Evolutionary conservation across 2,888 invertebrate genomes (phyloP), one percentile per base, ranked within the genome.

Genomic region (Tridacna crocea): DNA sequence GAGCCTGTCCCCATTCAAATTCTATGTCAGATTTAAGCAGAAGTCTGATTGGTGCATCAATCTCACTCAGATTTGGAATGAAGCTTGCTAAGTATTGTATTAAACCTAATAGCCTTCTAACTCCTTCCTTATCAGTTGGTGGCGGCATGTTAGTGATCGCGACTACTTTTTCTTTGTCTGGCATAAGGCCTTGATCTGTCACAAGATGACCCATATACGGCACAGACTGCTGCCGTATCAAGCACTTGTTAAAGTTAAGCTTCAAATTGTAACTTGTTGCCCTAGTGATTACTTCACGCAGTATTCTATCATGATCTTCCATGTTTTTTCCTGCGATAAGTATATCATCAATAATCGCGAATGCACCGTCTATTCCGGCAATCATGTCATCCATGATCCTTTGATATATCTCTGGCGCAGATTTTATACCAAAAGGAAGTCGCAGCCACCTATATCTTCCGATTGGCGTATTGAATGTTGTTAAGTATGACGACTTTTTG

Each of bases 401-500:
- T 58, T 86, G 84, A 48, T 77, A 87, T 0, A 88, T 87, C 74
- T 87, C 87, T 70, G 82, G 75, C 65, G 82, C 68, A 55, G 77
- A 66, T 72, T 82, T 82, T 13, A 89, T 87, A 11, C 85, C 88
- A 51, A 88, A 88, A 10, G 89, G 88, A 6, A 90, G 72, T 10
- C 85, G 80, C 4, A 88, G 73, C 88, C 87, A 90, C 17, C 87
- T 58, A 51, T 81, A 88, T 27, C 89, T 63, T 19, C 89, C 88
- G 26, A 89, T 78, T 0, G 88, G 88, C 4, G 88, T 88, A 51
- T 88, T 88, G 68, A 89, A 87, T 11, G 85, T 87, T n/a, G 87
- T 86, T 27, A 87, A 48, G 22, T 75, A 80, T 15, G 82, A 82
- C 15, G 84, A 86, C 65, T 83, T 76, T 15, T 83, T 66, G 60